Evolutionary conservation across 2,113 vertebrate genomes (phyloP).

Genomic region (Diadophis punctatus): DNA sequence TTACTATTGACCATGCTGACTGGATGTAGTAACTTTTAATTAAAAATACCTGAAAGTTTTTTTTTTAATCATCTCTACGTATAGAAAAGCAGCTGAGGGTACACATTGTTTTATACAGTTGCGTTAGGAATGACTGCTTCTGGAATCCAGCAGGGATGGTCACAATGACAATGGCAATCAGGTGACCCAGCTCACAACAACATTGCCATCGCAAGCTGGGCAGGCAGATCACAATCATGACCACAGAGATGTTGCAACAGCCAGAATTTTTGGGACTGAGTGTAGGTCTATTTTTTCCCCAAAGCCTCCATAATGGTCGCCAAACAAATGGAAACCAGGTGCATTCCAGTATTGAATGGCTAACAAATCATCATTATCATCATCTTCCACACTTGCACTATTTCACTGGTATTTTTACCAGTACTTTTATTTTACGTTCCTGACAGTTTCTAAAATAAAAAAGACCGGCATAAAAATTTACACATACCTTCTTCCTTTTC

Average conservation of each 20-base stretch:
- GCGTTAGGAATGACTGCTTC: neutral
- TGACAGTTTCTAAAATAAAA: neutral
- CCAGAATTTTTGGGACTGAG: neutral
- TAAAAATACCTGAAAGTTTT: neutral
- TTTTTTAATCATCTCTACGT: neutral
- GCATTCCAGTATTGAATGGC: neutral
- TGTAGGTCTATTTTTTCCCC: neutral
- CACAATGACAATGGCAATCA: neutral
- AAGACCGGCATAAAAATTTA: neutral
- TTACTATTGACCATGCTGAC: neutral
- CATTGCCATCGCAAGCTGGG: neutral
- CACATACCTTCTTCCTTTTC: constrained; percentile 80
- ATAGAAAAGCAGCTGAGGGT: neutral
- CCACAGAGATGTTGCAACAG: neutral
- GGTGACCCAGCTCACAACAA: neutral
- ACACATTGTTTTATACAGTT: neutral
- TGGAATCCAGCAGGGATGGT: neutral
- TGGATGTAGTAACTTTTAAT: neutral
- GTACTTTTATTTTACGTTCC: neutral
- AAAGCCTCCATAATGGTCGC: neutral
- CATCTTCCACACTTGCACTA: neutral
- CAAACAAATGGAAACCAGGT: neutral
- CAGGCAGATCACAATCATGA: neutral
- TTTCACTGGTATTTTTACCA: neutral
- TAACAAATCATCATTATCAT: neutral